phyloP scores from a whole-genome alignment of 2,797 vertebrate species.

The Periophthalmus magnuspinnatus region DNA sequence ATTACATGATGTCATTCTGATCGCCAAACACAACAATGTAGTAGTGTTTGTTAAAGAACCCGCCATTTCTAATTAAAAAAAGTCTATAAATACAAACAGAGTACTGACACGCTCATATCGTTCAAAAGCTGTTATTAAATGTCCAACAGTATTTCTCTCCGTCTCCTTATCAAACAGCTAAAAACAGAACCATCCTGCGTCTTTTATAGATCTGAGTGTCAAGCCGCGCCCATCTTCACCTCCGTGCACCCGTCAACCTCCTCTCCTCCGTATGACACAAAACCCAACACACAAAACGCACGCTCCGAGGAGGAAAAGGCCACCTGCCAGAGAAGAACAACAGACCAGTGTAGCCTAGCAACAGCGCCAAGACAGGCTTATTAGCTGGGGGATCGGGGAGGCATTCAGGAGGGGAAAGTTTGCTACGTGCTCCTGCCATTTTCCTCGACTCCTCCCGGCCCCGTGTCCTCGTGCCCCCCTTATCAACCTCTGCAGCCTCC shows the following conservation, averaged over 20 bases:
- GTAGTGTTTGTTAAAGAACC: too few species aligned
- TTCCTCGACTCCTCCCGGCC: constrained; percentile 30
- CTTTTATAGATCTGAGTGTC: not conserved
- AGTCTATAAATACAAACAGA: too few species aligned
- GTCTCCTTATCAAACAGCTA: not conserved
- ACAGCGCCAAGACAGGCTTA: constrained; percentile 69
- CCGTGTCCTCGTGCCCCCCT: constrained; percentile 23
- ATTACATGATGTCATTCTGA: too few species aligned
- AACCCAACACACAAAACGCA: constrained; percentile 13
- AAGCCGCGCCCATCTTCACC: constrained; percentile 4
- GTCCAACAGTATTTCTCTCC: too few species aligned
- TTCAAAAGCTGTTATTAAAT: not conserved
- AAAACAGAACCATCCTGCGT: not conserved
- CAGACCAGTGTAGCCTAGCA: constrained; percentile 76
- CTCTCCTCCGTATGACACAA: not conserved
- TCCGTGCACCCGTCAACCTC: constrained; percentile 1
- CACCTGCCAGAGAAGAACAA: constrained; percentile 68
- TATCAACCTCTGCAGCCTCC: constrained; percentile 4
- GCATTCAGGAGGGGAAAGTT: constrained; percentile 60
- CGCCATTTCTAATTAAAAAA: too few species aligned
- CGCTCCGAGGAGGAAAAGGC: constrained; percentile 60
- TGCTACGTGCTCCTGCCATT: constrained; percentile 53
- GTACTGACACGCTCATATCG: not conserved
- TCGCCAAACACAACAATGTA: too few species aligned
- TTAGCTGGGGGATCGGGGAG: constrained; percentile 56